phyloP scores from a whole-genome alignment of 2,113 vertebrate species.

The Gadus macrocephalus region DNA sequence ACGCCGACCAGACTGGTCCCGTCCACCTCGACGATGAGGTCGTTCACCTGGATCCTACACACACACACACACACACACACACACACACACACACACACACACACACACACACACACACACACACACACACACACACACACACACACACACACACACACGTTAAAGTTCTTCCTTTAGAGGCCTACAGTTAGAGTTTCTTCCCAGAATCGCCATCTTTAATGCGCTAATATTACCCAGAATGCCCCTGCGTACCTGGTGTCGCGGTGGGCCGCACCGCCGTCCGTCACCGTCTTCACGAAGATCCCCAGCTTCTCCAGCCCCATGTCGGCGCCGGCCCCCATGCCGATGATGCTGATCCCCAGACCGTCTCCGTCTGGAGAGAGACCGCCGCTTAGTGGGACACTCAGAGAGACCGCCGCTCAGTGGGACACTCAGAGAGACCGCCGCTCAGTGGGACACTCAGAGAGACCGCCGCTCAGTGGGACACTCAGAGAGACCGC shows the following conservation, averaged over 20 bases:
- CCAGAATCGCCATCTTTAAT: no score
- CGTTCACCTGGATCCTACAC: slow-evolving; percentile 91
- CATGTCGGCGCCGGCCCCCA: slow-evolving; percentile 95
- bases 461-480: background rate
- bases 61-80: slow-evolving; percentile 6
- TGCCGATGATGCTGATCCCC: slow-evolving; percentile 96
- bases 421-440: background rate
- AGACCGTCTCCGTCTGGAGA: slow-evolving; percentile 83
- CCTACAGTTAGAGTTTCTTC: no score
- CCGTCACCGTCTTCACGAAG: slow-evolving; percentile 95
- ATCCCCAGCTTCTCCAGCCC: slow-evolving; percentile 95
- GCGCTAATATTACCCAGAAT: no score
- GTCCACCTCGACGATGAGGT: slow-evolving; percentile 94
- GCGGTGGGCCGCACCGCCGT: slow-evolving; percentile 88
- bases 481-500: background rate
- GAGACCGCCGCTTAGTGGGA: background rate
- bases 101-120: slow-evolving; percentile 14
- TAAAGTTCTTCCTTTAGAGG: background rate
- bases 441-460: background rate
- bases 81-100: slow-evolving; percentile 1
- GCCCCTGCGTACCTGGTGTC: slow-evolving; percentile 77
- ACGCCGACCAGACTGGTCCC: slow-evolving; percentile 94
- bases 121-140: slow-evolving; percentile 5
- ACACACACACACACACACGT: slow-evolving; percentile 6
- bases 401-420: slow-evolving; percentile 1